These are phyloP conservation scores for Propithecus perrieri DNA, from an alignment of 2,797 vertebrate genomes.

Conservation along the genomic window DNA sequence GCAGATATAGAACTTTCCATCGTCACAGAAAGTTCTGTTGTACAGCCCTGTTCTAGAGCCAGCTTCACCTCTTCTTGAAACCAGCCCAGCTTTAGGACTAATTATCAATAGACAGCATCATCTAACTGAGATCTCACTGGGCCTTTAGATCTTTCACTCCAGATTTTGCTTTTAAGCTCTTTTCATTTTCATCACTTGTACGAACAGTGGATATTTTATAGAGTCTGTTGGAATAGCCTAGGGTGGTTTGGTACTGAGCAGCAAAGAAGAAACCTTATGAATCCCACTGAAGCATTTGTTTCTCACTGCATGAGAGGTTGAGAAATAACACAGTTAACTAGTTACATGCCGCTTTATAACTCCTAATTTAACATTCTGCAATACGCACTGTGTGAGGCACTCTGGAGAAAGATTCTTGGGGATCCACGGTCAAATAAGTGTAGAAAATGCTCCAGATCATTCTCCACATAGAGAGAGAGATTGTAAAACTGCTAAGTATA, in stretches of 20 bases:
- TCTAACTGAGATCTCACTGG: background rate
- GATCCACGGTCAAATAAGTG: background rate
- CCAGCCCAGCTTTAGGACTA: background rate
- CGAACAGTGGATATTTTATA: background rate
- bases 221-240: background rate
- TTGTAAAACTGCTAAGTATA: background rate
- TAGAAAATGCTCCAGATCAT: background rate
- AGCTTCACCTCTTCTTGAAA: background rate
- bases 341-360: background rate
- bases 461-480: background rate
- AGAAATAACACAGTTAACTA: background rate
- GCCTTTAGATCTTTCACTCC: background rate
- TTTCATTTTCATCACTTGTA: background rate
- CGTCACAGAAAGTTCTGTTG: background rate
- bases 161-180: background rate
- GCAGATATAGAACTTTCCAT: background rate
- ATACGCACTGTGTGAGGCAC: background rate
- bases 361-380: background rate
- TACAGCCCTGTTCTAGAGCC: background rate
- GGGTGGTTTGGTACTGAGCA: background rate
- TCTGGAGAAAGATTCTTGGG: background rate
- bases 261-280: background rate
- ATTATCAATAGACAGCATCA: background rate
- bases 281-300: background rate
- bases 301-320: background rate